Evolutionary conservation across 2,797 vertebrate genomes (phyloP).

Genomic region (Pogoniulus pusillus): DNA sequence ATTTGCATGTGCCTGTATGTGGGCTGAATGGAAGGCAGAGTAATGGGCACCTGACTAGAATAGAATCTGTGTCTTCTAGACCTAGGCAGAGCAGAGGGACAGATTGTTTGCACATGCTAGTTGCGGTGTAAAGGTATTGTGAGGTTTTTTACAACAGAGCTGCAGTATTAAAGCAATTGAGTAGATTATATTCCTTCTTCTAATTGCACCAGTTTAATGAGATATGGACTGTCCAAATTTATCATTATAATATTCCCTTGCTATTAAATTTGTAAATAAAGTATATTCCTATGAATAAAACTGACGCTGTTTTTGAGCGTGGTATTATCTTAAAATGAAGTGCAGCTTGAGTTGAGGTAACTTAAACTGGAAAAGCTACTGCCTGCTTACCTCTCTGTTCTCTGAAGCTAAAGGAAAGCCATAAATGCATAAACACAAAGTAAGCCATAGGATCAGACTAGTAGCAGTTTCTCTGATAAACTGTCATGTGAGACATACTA

Average conservation of each 20-base stretch:
- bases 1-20: background rate
- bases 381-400: background rate
- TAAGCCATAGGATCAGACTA: background rate
- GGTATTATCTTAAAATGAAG: background rate
- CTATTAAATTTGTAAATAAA: background rate
- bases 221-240: background rate
- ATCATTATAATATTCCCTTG: too few relatives aligned
- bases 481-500: rapidly evolving
- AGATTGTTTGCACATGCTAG: background rate
- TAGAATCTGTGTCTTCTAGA: background rate
- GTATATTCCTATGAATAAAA: background rate
- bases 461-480: background rate
- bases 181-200: background rate
- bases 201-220: background rate
- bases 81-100: background rate
- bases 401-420: background rate
- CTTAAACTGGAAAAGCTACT: background rate
- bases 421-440: background rate
- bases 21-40: background rate
- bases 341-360: background rate
- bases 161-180: background rate
- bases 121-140: background rate
- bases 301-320: background rate
- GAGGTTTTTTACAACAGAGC: background rate
- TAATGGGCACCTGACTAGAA: background rate